These are phyloP conservation scores for Clarias gariepinus DNA, from an alignment of 2,113 vertebrate genomes.

Conservation along the genomic window DNA sequence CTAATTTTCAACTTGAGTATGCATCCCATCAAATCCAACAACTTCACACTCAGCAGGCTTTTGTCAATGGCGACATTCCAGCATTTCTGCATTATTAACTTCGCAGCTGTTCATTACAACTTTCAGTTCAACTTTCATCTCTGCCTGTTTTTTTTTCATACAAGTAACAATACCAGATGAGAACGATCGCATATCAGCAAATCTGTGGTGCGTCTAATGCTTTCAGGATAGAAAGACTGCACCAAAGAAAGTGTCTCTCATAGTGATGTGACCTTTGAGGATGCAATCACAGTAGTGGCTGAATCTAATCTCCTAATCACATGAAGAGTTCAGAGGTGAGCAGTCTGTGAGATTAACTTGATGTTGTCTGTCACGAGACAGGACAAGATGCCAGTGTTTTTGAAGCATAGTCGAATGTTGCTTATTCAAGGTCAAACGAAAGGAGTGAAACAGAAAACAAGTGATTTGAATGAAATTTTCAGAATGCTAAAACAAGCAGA, in stretches of 20 bases:
- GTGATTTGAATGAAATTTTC: constrained; percentile 24
- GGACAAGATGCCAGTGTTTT: constrained; percentile 43
- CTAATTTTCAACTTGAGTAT: constrained; percentile 3
- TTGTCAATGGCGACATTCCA: neutral
- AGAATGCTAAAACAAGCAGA: constrained; percentile 16
- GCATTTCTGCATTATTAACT: constrained; percentile 25
- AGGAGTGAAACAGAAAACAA: constrained; percentile 1
- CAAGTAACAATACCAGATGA: constrained; percentile 10
- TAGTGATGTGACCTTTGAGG: constrained; percentile 43
- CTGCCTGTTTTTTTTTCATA: neutral
- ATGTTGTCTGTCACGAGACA: constrained; percentile 41
- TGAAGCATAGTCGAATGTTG: constrained; percentile 15
- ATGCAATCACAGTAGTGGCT: constrained; percentile 43
- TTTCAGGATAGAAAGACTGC: neutral
- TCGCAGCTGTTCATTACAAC: constrained; percentile 29
- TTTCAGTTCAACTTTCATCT: constrained; percentile 28
- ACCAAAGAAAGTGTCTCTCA: constrained; percentile 36
- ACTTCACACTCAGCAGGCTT: constrained; percentile 13
- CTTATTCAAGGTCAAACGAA: constrained; percentile 31
- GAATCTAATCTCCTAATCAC: constrained; percentile 52
- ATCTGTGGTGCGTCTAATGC: neutral
- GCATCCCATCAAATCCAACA: constrained; percentile 8
- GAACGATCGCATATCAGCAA: neutral
- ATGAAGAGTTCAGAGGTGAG: constrained; percentile 48
- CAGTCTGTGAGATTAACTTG: constrained; percentile 46